Evolutionary conservation across 2,113 vertebrate genomes (phyloP).

Genomic region (Grus americana): DNA sequence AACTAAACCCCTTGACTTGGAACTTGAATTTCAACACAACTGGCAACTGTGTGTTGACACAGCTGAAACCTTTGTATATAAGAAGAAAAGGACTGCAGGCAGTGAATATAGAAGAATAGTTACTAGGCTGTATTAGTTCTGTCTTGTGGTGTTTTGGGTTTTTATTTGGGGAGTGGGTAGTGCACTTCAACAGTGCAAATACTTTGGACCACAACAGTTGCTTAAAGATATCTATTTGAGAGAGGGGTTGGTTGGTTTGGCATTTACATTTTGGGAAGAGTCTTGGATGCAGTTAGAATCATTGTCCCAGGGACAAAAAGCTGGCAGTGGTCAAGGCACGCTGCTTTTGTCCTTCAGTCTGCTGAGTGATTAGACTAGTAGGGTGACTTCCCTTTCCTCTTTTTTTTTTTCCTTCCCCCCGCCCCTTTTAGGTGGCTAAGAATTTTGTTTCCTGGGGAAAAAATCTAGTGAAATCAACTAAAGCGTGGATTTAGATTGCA

Average conservation of each 20-base stretch:
- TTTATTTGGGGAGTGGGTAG: not conserved
- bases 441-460: too few relatives aligned
- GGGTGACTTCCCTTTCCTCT: too few relatives aligned
- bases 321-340: not conserved
- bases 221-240: not conserved
- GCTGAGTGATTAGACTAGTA: not conserved
- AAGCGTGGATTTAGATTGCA: not conserved
- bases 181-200: not conserved
- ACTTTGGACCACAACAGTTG: not conserved
- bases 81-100: not conserved
- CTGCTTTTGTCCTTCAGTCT: not conserved
- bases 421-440: not conserved
- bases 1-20: not conserved
- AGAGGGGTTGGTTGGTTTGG: not conserved
- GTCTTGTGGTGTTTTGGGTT: not conserved
- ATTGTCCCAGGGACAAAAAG: not conserved
- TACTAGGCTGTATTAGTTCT: not conserved
- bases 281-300: not conserved
- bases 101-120: not conserved
- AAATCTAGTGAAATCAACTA: not conserved
- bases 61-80: accelerated
- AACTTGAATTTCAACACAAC: not conserved
- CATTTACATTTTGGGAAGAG: not conserved
- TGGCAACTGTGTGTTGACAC: accelerated
- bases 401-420: too few relatives aligned